Evolutionary conservation across 1,140 invertebrate genomes (phyloP).

Genomic region (Papilio helenus): DNA sequence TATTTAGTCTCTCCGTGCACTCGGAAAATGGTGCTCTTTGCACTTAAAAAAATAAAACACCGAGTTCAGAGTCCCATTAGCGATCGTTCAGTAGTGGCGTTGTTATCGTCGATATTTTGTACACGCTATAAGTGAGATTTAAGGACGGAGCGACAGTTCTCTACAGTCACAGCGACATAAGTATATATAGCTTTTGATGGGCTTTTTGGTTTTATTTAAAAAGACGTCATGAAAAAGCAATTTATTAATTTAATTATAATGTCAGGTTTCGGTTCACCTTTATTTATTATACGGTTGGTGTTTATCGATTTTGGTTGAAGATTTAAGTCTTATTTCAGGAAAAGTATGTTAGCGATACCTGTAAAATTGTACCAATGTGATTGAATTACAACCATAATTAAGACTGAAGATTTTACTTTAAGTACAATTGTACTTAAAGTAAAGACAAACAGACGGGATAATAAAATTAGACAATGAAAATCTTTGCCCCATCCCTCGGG

Average conservation of each 20-base stretch:
- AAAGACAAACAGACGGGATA: not conserved
- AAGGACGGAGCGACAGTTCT: constrained; percentile 3
- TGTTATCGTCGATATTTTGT: not conserved
- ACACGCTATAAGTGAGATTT: constrained; percentile 19
- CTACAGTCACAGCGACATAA: not conserved
- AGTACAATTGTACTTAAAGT: not conserved
- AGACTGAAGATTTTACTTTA: too few relatives aligned
- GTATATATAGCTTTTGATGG: not conserved
- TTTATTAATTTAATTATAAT: not conserved
- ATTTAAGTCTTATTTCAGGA: not conserved
- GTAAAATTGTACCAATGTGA: too few relatives aligned
- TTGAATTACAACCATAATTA: too few relatives aligned
- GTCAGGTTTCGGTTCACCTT: too few relatives aligned
- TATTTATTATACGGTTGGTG: too few relatives aligned
- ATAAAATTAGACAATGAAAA: constrained; percentile 34
- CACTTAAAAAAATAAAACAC: constrained; percentile 28
- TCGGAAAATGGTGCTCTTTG: constrained; percentile 13
- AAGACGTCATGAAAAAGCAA: not conserved
- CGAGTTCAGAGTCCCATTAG: constrained; percentile 7
- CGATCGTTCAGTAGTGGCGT: constrained; percentile 16
- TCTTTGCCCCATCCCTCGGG: constrained; percentile 6
- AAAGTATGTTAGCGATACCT: too few relatives aligned
- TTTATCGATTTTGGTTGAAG: too few relatives aligned
- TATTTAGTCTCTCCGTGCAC: constrained; percentile 23
- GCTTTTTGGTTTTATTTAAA: not conserved